Conservation (phyloP, 2,888 invertebrate species). For the Platerodrilus igneus region DNA sequence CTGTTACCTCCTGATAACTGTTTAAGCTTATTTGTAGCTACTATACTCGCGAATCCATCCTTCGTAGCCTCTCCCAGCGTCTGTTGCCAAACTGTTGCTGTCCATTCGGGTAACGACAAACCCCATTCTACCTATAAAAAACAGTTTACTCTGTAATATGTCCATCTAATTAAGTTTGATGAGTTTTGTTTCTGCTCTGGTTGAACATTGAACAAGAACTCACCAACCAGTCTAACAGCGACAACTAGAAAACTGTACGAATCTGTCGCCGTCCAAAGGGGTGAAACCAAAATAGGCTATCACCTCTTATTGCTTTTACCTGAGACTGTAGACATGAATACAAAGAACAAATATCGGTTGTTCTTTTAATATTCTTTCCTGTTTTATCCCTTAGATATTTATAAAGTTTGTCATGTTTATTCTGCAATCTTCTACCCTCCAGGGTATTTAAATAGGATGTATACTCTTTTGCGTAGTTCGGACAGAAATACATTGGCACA, state of each 20-base stretch:
- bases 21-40: slow-evolving; percentile 38
- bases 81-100: slow-evolving; percentile 37
- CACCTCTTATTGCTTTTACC: slow-evolving; percentile 1
- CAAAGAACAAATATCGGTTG: background rate
- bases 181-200: too few species aligned
- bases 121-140: slow-evolving; percentile 39
- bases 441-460: background rate
- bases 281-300: background rate
- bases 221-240: too few species aligned
- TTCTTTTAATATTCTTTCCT: slow-evolving; percentile 6
- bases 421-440: background rate
- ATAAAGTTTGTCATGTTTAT: slow-evolving; percentile 7
- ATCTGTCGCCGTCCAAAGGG: too few species aligned
- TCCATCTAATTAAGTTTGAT: too few species aligned
- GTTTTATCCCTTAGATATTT: slow-evolving; percentile 8
- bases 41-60: slow-evolving; percentile 43
- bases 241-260: too few species aligned
- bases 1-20: slow-evolving; percentile 46
- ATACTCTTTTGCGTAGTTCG: background rate
- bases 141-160: too few species aligned
- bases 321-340: slow-evolving; percentile 1
- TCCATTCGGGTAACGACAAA: slow-evolving; percentile 46
- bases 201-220: too few species aligned
- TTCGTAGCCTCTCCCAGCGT: slow-evolving; percentile 39
- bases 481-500: background rate